These are phyloP conservation scores for Dryobotodes eremita DNA, from an alignment of 2,888 invertebrate genomes.

Conservation along the genomic window DNA sequence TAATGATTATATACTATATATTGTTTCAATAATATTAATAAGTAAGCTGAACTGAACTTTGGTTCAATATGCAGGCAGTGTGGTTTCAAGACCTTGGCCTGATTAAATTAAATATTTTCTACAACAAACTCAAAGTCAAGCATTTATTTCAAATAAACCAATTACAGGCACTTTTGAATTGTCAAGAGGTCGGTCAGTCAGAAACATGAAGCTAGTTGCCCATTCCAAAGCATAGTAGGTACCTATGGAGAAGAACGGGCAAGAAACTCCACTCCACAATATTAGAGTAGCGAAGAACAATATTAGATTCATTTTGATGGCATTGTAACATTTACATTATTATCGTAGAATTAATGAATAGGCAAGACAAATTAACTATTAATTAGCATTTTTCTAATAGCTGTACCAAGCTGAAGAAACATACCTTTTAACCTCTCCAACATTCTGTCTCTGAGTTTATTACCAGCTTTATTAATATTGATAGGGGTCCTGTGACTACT, in stretches of 20 bases:
- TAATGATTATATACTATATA: neutral
- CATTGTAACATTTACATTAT: neutral
- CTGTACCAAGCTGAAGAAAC: neutral
- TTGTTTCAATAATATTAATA: neutral
- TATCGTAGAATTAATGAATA: neutral
- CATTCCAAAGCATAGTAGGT: no score
- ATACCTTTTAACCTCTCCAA: conserved; percentile 92
- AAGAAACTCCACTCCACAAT: no score
- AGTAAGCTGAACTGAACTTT: neutral
- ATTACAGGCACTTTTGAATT: no score
- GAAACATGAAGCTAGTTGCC: no score
- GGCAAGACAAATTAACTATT: neutral
- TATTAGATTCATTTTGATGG: neutral
- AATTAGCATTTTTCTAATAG: neutral
- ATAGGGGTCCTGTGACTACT: conserved; percentile 75
- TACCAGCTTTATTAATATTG: conserved; percentile 70
- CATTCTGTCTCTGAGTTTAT: conserved; percentile 92
- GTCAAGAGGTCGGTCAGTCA: no score
- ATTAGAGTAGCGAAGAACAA: neutral
- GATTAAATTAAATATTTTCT: neutral
- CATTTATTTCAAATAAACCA: no score
- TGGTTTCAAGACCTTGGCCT: neutral
- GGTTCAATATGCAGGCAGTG: neutral
- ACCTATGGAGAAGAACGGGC: no score
- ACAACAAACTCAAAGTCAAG: neutral